phyloP scores from a whole-genome alignment of 2,888 invertebrate genomes.

The Pyrrhosoma nymphula region DNA sequence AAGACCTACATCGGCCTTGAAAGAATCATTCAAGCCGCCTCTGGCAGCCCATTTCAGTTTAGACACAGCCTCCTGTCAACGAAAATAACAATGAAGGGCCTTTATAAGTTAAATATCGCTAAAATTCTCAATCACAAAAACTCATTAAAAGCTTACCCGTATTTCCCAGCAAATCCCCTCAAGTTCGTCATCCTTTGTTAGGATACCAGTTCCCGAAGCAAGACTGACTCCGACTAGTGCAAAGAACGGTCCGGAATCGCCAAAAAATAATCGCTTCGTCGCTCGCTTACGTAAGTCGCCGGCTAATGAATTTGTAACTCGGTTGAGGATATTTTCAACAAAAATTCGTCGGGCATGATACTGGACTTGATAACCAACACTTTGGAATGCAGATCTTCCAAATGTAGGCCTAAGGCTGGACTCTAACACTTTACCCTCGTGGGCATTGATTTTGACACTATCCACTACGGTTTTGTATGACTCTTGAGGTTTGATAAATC shows the following conservation, averaged over 20 bases:
- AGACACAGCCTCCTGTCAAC: constrained; percentile 69
- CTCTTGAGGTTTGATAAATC: constrained; percentile 80
- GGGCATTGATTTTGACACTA: constrained; percentile 71
- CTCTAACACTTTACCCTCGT: constrained; percentile 70
- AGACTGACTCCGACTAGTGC: constrained; percentile 87
- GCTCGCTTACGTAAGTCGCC: constrained; percentile 83
- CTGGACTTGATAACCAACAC: constrained; percentile 70
- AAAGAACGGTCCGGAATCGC: constrained; percentile 87
- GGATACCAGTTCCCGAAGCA: constrained; percentile 86
- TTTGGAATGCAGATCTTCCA: constrained; percentile 56
- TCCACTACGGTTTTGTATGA: constrained; percentile 73
- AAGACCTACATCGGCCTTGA: constrained; percentile 77
- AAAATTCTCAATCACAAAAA: not conserved
- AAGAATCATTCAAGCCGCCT: constrained; percentile 53
- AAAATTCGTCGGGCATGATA: constrained; percentile 83
- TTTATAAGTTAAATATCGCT: not conserved
- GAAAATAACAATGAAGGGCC: not conserved
- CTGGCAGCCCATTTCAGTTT: constrained; percentile 9
- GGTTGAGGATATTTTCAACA: constrained; percentile 85
- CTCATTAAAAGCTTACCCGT: constrained; percentile 78
- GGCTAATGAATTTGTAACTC: constrained; percentile 84
- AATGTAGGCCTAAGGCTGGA: constrained; percentile 63
- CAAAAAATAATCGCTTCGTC: constrained; percentile 83
- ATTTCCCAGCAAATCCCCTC: constrained; percentile 90
- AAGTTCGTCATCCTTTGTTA: constrained; percentile 88